Evolutionary conservation across 64 coral and sea anemone genomes (phyloP), one percentile per base, ranked within the genome.

Genomic region (Pachyseris speciosa): DNA sequence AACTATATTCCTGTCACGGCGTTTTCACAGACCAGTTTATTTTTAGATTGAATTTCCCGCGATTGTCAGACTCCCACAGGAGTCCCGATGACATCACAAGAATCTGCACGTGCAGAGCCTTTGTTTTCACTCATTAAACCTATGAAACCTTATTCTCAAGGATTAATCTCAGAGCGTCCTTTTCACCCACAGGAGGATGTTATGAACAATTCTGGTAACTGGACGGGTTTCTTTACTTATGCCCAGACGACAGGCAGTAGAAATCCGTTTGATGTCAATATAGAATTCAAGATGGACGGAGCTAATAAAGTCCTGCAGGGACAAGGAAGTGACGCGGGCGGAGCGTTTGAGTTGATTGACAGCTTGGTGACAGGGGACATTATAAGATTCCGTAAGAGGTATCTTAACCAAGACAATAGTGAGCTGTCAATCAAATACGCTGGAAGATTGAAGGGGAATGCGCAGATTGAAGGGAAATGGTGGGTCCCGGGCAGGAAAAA

Each of bases 161-260:
- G n/a, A n/a, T n/a, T n/a, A n/a, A n/a, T n/a, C n/a, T n/a, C 1
- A 11, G 26, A 27, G 48, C 10, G 16, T 51, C 13, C 15, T 72
- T 22, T 75, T 78, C 9, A 31, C 7, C 38, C 67, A n/a, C 8
- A 96, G 94, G 90, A 89, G 16, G 90, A 93, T 55, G 6, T 96
- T 27, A 93, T 89, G 90, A 83, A 89, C 33, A 92, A 93, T 76
- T 89, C 90, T 41, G 94, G 90, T 0, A 96, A 85, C 90, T 96
- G 94, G 94, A 69, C 90, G 11, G 94, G 94, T 22, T 96, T 93
- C 71, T 96, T 96, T 47, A 96, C 77, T 20, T 96, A 92, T 63
- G 76, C 77, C 31, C 89, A 96, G 64, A 96, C 94, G 64, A 96
- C 94, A 7, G 94, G 94, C 59, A 93, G 94, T 61, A 58, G 64